phyloP scores from a whole-genome alignment of 2,797 vertebrate genomes.

The Picus viridis region DNA sequence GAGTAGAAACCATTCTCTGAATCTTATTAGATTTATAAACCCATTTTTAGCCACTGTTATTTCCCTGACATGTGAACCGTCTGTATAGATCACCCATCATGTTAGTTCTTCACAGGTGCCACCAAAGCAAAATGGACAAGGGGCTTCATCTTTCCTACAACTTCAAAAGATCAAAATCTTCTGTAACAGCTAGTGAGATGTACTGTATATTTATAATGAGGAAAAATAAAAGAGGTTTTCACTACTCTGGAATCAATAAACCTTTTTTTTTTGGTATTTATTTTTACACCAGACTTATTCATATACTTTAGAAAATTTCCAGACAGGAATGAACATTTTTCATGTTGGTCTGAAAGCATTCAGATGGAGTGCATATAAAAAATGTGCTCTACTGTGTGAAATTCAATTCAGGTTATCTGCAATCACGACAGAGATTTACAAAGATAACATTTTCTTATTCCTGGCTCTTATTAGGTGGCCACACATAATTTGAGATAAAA shows the following conservation, averaged over 20 bases:
- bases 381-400: not conserved
- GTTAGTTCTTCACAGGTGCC: not conserved
- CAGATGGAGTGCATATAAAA: not conserved
- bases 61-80: constrained; percentile 15
- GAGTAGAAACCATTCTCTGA: constrained; percentile 8
- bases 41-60: not conserved
- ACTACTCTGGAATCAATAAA: not conserved
- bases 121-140: not conserved
- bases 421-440: constrained; percentile 6
- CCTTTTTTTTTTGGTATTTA: not conserved
- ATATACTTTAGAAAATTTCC: not conserved
- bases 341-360: not conserved
- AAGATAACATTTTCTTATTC: not conserved
- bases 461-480: constrained; percentile 30
- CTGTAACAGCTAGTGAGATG: not conserved
- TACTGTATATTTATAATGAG: not conserved
- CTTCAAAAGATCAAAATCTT: not conserved
- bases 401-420: constrained; percentile 20
- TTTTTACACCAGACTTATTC: not conserved
- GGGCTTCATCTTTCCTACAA: not conserved
- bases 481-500: constrained; percentile 40
- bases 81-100: not conserved
- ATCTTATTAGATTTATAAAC: constrained; percentile 16
- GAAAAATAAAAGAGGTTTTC: not conserved
- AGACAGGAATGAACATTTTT: constrained; percentile 16